Percentiles rank a stretch among this genome's conserved stretches.
Evolutionary conservation across 2,113 vertebrate genomes (phyloP).

Genomic region (Triplophysa tibetana): DNA sequence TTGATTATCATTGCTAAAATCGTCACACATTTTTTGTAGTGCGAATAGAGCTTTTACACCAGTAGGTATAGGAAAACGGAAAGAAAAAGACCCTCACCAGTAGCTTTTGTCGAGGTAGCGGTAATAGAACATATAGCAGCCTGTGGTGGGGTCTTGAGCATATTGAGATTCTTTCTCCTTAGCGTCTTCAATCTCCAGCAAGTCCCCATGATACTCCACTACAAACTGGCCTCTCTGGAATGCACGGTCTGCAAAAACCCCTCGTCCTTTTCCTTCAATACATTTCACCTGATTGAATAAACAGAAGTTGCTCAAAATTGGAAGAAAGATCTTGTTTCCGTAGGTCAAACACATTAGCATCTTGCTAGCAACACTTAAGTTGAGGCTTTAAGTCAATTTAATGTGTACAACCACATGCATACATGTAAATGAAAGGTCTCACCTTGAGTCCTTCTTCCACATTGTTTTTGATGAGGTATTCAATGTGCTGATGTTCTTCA

Average conservation of each 20-base stretch:
- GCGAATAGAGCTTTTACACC: background rate
- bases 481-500: constrained; percentile 85
- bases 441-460: constrained; percentile 93
- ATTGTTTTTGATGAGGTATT: constrained; percentile 84
- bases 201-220: constrained; percentile 73
- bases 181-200: constrained; percentile 79
- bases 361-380: too few relatives aligned
- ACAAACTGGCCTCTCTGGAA: constrained; percentile 72
- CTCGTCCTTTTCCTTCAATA: constrained; percentile 90
- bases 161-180: constrained; percentile 86
- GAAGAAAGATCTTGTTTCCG: background rate
- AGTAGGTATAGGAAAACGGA: background rate
- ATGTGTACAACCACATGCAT: too few relatives aligned
- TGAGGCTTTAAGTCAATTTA: too few relatives aligned
- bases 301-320: background rate
- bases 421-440: constrained; percentile 30
- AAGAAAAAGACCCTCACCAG: constrained; percentile 77
- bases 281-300: constrained; percentile 78
- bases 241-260: constrained; percentile 66
- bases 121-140: constrained; percentile 99
- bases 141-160: constrained; percentile 84
- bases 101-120: constrained; percentile 89
- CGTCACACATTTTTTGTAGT: background rate
- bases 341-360: too few relatives aligned
- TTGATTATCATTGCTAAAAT: background rate